A percentile compares a stretch with the other conserved stretches of the same genome.
These are phyloP conservation scores for Conopomorpha cramerella DNA, from an alignment of 1,140 invertebrate species.

Conservation along the genomic window DNA sequence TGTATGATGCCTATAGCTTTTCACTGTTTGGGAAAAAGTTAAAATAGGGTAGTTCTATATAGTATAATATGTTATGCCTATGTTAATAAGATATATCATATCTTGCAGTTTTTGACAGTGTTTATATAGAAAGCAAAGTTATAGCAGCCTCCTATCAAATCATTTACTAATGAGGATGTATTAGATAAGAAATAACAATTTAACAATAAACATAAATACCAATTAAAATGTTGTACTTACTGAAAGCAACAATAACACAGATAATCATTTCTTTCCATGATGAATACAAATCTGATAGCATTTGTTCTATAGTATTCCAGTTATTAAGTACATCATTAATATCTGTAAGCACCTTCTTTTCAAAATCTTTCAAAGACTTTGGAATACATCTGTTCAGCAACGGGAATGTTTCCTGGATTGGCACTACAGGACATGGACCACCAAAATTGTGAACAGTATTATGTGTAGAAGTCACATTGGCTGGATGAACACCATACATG, in stretches of 20 bases:
- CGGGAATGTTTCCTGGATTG: conserved; percentile 74
- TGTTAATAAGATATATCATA: too few relatives aligned
- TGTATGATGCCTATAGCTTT: too few relatives aligned
- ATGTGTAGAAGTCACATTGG: conserved; percentile 26
- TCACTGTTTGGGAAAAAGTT: too few relatives aligned
- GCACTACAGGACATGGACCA: conserved; percentile 74
- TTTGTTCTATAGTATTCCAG: conserved; percentile 86
- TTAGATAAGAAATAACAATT: too few relatives aligned
- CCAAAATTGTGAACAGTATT: conserved; percentile 63
- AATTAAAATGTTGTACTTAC: conserved; percentile 68
- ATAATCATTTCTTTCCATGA: conserved; percentile 84
- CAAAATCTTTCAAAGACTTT: conserved; percentile 65
- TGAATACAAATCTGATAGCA: conserved; percentile 84
- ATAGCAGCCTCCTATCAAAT: too few relatives aligned
- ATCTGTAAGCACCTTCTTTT: conserved; percentile 66
- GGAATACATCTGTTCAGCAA: conserved; percentile 89
- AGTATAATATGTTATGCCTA: too few relatives aligned
- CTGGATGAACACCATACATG: conserved; percentile 68
- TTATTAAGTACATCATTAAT: conserved; percentile 83
- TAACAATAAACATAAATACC: too few relatives aligned
- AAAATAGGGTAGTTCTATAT: too few relatives aligned
- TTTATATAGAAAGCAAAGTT: too few relatives aligned
- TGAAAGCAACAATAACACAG: conserved; percentile 79
- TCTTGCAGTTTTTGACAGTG: too few relatives aligned
- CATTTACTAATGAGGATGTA: too few relatives aligned